Percentiles rank a stretch among this genome's conserved stretches.
These are phyloP conservation scores for Cyprinodon tularosa DNA, from an alignment of 2,113 vertebrate species.

Conservation along the genomic window DNA sequence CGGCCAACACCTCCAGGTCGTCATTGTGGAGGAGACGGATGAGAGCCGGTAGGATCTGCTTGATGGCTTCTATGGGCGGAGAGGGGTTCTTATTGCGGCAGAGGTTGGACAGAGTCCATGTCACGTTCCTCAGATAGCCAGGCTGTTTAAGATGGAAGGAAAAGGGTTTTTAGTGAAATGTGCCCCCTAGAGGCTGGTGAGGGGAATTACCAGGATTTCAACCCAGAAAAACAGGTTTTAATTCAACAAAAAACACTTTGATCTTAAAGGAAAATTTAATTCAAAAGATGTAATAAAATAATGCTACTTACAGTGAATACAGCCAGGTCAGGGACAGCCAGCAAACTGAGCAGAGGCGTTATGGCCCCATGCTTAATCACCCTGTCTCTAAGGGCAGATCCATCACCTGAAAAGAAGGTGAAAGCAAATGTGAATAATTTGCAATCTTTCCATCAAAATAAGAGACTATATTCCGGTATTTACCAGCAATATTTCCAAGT, in stretches of 20 bases:
- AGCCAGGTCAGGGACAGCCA: conserved; percentile 88
- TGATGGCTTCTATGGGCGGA: conserved; percentile 87
- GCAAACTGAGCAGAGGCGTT: conserved; percentile 85
- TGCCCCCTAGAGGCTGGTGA: conserved; percentile 16
- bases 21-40: conserved; percentile 85
- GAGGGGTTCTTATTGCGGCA: conserved; percentile 98
- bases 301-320: conserved; percentile 83
- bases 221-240: fast-evolving
- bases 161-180: neutral
- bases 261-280: too few relatives aligned
- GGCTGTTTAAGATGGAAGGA: conserved; percentile 70
- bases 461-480: neutral
- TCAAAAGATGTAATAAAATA: neutral
- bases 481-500: conserved; percentile 83
- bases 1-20: conserved; percentile 91
- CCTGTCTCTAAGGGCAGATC: conserved; percentile 87
- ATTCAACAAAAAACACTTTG: too few relatives aligned
- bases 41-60: conserved; percentile 88
- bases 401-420: conserved; percentile 83
- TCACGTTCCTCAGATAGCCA: conserved; percentile 91
- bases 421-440: neutral
- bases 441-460: neutral
- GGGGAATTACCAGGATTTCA: neutral
- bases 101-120: conserved; percentile 96
- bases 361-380: conserved; percentile 95